Evolutionary conservation across 2,888 invertebrate genomes (phyloP).

Genomic region (Catocala fraxini): DNA sequence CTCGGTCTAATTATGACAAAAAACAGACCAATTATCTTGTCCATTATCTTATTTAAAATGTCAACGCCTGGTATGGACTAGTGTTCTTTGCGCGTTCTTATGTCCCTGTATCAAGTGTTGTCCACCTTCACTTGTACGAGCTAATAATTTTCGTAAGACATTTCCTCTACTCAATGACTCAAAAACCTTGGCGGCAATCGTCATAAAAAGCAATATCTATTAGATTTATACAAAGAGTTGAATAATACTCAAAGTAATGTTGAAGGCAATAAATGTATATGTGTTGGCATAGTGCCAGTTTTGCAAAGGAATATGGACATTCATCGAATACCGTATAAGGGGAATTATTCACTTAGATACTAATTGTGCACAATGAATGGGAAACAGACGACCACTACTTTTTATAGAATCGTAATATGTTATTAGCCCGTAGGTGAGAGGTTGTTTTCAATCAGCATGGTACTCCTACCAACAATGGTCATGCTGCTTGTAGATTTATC

Average conservation of each 20-base stretch:
- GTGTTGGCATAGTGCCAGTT: conserved; percentile 35
- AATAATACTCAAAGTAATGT: conserved; percentile 15
- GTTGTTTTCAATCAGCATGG: not conserved
- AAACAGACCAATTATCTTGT: conserved; percentile 19
- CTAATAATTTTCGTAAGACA: conserved; percentile 25
- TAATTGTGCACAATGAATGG: conserved; percentile 25
- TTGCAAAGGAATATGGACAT: conserved; percentile 25
- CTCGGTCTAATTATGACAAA: conserved; percentile 11
- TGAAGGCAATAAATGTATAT: conserved; percentile 8
- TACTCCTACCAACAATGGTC: conserved; percentile 1
- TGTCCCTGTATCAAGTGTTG: conserved; percentile 28
- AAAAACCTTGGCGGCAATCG: conserved; percentile 8
- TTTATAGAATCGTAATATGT: conserved; percentile 1
- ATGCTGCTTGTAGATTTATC: conserved; percentile 5
- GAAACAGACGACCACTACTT: not conserved
- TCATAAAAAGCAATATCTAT: conserved; percentile 16
- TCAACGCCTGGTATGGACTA: conserved; percentile 18
- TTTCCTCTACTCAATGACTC: conserved; percentile 27
- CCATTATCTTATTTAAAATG: conserved; percentile 28
- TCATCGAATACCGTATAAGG: conserved; percentile 24
- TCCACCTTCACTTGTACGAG: conserved; percentile 40
- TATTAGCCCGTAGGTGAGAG: not conserved
- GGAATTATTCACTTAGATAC: conserved; percentile 34
- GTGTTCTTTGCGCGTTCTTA: conserved; percentile 17
- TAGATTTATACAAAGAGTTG: conserved; percentile 9